Percentiles rank a stretch among this genome's conserved stretches.
phyloP scores from a whole-genome alignment of 2,797 vertebrate genomes.

The Bradypodion ventrale region DNA sequence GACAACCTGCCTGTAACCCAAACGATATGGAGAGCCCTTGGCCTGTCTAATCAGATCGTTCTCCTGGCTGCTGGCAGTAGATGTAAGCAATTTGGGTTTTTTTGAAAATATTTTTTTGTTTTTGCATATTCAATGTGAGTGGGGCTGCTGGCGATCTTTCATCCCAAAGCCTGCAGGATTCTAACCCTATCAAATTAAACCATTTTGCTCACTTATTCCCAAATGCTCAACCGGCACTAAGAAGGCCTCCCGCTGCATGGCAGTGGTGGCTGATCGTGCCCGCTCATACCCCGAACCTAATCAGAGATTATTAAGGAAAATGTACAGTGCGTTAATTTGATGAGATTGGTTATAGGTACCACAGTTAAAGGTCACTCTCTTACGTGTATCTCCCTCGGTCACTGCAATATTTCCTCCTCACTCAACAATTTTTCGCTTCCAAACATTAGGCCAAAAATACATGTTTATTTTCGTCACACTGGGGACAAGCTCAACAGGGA shows the following conservation, averaged over 20 bases:
- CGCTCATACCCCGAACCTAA: slow-evolving; percentile 95
- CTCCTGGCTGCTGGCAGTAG: slow-evolving; percentile 93
- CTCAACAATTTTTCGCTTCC: slow-evolving; percentile 77
- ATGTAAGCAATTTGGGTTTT: slow-evolving; percentile 99
- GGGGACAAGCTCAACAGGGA: slow-evolving; percentile 76
- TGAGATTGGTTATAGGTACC: slow-evolving; percentile 99
- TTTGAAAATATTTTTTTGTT: slow-evolving; percentile 82
- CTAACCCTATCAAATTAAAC: slow-evolving; percentile 99
- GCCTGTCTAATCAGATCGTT: slow-evolving; percentile 95
- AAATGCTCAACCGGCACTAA: slow-evolving; percentile 93
- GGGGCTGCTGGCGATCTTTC: slow-evolving; percentile 94
- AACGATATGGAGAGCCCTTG: slow-evolving; percentile 92
- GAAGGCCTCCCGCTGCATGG: slow-evolving; percentile 98
- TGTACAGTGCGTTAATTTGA: slow-evolving; percentile 99
- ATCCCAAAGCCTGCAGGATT: slow-evolving; percentile 99
- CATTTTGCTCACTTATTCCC: slow-evolving; percentile 99
- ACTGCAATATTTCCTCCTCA: slow-evolving; percentile 77
- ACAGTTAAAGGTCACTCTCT: slow-evolving; percentile 96
- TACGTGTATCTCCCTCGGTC: slow-evolving; percentile 90
- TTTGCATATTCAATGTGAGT: slow-evolving; percentile 99
- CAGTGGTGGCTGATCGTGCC: slow-evolving; percentile 95
- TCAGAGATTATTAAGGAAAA: slow-evolving; percentile 99
- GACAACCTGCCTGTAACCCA: slow-evolving; percentile 84
- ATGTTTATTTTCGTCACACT: slow-evolving; percentile 77
- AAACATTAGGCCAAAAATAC: slow-evolving; percentile 89